These are phyloP conservation scores for Zaprionus taronus DNA, from an alignment of 1,140 invertebrate species.

Conservation along the genomic window DNA sequence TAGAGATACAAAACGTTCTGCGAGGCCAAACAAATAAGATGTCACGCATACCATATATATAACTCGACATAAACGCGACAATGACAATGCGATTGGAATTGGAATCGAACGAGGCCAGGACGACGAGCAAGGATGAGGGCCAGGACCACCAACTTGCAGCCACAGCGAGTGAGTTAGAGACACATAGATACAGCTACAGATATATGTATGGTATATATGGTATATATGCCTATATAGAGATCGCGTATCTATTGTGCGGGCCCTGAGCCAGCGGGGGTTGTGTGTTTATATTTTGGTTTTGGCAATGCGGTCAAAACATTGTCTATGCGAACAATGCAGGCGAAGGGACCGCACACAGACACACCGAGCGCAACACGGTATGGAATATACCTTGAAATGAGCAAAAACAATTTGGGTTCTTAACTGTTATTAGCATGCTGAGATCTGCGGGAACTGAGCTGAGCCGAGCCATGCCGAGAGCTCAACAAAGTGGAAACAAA, in stretches of 20 bases:
- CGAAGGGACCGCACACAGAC: slow-evolving; percentile 63
- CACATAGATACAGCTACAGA: slow-evolving; percentile 1
- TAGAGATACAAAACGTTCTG: slow-evolving; percentile 46
- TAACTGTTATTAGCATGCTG: slow-evolving; percentile 81
- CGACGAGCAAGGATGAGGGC: not conserved
- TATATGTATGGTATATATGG: not conserved
- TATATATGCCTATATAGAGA: not conserved
- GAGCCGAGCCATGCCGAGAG: not conserved
- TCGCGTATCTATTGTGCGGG: not conserved
- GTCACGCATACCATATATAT: slow-evolving; percentile 62
- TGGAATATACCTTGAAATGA: slow-evolving; percentile 77
- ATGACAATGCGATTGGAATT: slow-evolving; percentile 40
- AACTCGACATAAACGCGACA: slow-evolving; percentile 9
- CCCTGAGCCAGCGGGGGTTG: slow-evolving; percentile 5
- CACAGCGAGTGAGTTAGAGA: slow-evolving; percentile 31
- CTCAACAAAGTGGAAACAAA: slow-evolving; percentile 37
- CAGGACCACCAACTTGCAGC: slow-evolving; percentile 48
- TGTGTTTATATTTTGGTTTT: slow-evolving; percentile 62
- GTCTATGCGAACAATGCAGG: slow-evolving; percentile 70
- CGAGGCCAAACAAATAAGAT: slow-evolving; percentile 56
- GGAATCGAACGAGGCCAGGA: slow-evolving; percentile 3
- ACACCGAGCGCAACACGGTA: slow-evolving; percentile 14
- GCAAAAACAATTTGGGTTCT: slow-evolving; percentile 70
- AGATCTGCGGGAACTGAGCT: not conserved
- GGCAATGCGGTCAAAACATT: slow-evolving; percentile 82